Conservation (phyloP, 2,113 vertebrate genomes). For the Onychostruthus taczanowskii region DNA sequence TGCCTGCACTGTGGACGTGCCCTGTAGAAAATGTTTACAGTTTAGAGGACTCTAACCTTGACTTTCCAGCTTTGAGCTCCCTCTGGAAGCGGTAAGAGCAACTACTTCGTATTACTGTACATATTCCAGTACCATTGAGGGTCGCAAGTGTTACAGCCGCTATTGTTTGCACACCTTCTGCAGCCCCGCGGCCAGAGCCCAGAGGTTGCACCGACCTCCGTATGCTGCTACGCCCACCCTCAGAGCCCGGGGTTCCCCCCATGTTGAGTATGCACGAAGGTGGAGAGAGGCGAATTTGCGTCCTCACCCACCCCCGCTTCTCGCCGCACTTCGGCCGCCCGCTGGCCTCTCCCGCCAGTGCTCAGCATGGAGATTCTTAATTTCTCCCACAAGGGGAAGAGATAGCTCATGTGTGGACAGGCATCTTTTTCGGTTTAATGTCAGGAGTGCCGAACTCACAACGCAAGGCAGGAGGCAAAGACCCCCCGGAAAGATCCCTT, state of each 20-base stretch:
- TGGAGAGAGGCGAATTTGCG: rapidly evolving
- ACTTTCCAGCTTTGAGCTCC: slow-evolving; percentile 60
- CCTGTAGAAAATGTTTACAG: slow-evolving; percentile 15
- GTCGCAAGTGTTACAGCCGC: slow-evolving; percentile 60
- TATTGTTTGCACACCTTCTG: background rate
- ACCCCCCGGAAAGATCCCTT: background rate
- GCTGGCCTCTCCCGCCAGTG: background rate
- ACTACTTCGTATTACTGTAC: slow-evolving; percentile 49
- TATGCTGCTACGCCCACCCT: too few species aligned
- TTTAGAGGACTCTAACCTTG: slow-evolving; percentile 30
- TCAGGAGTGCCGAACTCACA: background rate
- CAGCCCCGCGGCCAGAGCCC: background rate
- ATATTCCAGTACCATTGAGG: slow-evolving; percentile 18
- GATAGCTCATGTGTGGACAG: background rate
- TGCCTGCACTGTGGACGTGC: background rate
- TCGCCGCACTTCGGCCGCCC: rapidly evolving
- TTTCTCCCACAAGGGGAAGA: background rate
- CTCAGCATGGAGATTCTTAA: background rate
- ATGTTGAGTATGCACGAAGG: rapidly evolving
- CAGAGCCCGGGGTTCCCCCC: rapidly evolving
- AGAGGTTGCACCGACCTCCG: background rate
- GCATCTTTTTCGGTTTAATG: background rate
- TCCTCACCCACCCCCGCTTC: too few species aligned
- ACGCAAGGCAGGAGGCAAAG: background rate
- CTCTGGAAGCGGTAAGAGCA: slow-evolving; percentile 64